Conservation (phyloP, 2,113 vertebrate species). For the Panthera leo region DNA sequence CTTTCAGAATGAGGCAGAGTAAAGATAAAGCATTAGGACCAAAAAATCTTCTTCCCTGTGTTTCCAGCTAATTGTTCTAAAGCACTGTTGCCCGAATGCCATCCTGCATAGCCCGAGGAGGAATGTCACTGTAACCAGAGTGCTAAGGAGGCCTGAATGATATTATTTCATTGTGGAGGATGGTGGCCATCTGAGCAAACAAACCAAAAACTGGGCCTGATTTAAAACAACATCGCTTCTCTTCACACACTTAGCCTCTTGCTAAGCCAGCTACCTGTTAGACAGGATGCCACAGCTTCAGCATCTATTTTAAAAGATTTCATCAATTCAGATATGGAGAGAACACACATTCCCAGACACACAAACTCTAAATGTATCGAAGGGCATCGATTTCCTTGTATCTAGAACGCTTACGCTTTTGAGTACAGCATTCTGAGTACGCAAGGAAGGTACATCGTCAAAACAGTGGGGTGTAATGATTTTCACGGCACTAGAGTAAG, state of each 20-base stretch:
- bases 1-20: not conserved
- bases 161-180: constrained; percentile 14
- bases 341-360: not conserved
- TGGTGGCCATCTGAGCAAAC: not conserved
- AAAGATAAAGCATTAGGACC: not conserved
- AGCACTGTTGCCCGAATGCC: not conserved
- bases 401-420: constrained; percentile 21
- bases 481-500: not conserved
- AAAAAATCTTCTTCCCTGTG: not conserved
- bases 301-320: constrained; percentile 9
- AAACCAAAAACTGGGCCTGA: not conserved
- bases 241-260: not conserved
- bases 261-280: not conserved
- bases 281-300: not conserved
- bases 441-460: not conserved
- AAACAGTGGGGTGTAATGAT: constrained; percentile 48
- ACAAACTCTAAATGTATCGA: constrained; percentile 40
- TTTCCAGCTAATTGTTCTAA: not conserved
- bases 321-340: not conserved
- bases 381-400: constrained; percentile 47
- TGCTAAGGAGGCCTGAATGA: not conserved
- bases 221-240: constrained; percentile 16
- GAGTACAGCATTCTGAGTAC: not conserved
- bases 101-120: not conserved
- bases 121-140: not conserved